Percentiles rank a stretch among this genome's conserved stretches.
These are phyloP conservation scores for Platichthys stellatus DNA, from an alignment of 2,113 vertebrate genomes.

Conservation along the genomic window DNA sequence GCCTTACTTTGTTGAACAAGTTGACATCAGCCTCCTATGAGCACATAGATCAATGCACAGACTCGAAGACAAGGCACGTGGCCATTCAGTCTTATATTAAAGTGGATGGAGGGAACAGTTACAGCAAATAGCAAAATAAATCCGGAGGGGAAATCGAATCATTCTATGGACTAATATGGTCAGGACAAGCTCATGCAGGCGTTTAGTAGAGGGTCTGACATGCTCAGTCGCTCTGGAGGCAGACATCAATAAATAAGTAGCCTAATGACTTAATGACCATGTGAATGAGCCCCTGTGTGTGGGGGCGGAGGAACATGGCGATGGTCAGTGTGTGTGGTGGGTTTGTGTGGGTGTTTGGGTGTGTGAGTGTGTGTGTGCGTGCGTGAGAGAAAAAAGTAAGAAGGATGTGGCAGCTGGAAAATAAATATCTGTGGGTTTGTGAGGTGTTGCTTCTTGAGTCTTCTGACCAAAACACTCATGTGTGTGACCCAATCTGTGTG, in stretches of 20 bases:
- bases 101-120: background rate
- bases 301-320: conserved; percentile 23
- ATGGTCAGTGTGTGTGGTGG: conserved; percentile 24
- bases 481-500: too few relatives aligned
- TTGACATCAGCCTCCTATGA: background rate
- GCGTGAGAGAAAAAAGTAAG: background rate
- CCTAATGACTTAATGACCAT: conserved; percentile 77
- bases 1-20: background rate
- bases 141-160: conserved; percentile 13
- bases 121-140: conserved; percentile 8
- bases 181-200: conserved; percentile 34
- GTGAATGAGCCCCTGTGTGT: conserved; percentile 69
- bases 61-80: background rate
- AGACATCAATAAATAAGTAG: conserved; percentile 77
- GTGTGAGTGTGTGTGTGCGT: background rate
- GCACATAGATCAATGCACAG: background rate
- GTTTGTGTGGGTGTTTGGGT: background rate
- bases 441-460: too few relatives aligned
- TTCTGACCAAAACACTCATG: too few relatives aligned
- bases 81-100: background rate
- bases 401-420: background rate
- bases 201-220: conserved; percentile 32
- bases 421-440: background rate
- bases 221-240: conserved; percentile 56
- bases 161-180: conserved; percentile 63